A percentile compares a stretch with the other conserved stretches of the same genome.
Conservation (phyloP, 2,888 invertebrate species). For the Lumbricus terrestris region DNA sequence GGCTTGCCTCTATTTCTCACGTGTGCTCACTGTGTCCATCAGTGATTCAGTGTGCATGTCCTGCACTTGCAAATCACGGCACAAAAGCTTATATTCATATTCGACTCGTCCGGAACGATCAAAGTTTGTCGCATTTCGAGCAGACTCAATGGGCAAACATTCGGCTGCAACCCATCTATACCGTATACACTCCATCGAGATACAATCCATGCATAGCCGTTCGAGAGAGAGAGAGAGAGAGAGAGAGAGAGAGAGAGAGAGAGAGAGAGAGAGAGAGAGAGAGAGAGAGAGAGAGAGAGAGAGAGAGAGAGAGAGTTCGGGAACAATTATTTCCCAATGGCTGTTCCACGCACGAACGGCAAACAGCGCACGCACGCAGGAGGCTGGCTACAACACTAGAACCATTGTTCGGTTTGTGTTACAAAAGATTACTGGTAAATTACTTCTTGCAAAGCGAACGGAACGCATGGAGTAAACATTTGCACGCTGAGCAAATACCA, state of each 20-base stretch:
- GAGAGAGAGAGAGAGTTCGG: too few relatives aligned
- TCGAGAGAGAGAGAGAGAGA: too few relatives aligned
- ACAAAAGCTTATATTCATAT: conserved; percentile 3
- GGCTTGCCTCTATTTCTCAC: not conserved
- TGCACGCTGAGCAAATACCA: not conserved
- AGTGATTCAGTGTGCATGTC: too few relatives aligned
- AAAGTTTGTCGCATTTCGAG: not conserved
- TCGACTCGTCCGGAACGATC: not conserved
- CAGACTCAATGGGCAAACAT: not conserved
- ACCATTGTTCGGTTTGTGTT: conserved; percentile 3
- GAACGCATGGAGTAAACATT: not conserved
- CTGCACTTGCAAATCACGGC: not conserved
- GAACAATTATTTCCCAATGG: not conserved
- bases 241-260: too few relatives aligned
- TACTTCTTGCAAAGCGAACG: not conserved
- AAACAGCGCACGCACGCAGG: conserved; percentile 3
- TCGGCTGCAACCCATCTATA: too few relatives aligned
- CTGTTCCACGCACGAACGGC: conserved; percentile 3
- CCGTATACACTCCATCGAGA: conserved; percentile 3
- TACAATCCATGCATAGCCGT: not conserved
- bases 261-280: too few relatives aligned
- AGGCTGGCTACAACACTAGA: not conserved
- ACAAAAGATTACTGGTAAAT: not conserved
- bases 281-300: too few relatives aligned
- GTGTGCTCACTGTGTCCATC: too few relatives aligned